Base-by-base conservation (phyloP, 2,797 vertebrate species). In the Notoglanidium macrostoma region DNA sequence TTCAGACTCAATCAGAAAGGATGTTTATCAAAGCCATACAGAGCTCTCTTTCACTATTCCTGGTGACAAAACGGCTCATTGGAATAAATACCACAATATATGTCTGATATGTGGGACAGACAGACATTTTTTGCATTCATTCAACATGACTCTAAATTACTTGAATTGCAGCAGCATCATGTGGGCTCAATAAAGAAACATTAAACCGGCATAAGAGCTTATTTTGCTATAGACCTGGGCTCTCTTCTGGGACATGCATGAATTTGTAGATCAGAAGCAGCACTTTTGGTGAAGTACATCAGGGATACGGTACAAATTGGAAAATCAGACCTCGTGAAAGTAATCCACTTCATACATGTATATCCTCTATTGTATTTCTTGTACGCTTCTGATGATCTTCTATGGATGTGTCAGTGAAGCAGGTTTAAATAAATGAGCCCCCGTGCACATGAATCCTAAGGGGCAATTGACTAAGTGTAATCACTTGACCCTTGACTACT, bases 61-160 rank as follows among this genome's bases (percentile, higher is more conserved):
- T 70, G 82, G 85, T 87, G 89, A 89, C 87, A 92, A 12, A 87
- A 84, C 83, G 82, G 78, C 85, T 35, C 86, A 78, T 72, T 85
- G 90, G 92, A 93, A 93, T 86, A 92, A 92, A 93, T 88, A 32
- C 57, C 67, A 86, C 74, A 88, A 85, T 57, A 29, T 51, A 57
- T 54, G 35, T 84, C 51, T 85, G 80, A 70, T 26, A 85, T 84
- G 35, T 84, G 76, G 46, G 68, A 63, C n/a, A 51, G 55, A 68
- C 85, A 88, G 73, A 85, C 49, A 78, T 80, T 87, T 29, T 3
- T 12, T 35, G 78, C 35, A 68, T 59, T 74, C 19, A 87, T 59
- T 74, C n/a, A 87, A 8, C 7, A 73, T 49, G 19, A 68, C 79
- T 76, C 21, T 77, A 70, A 72, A 86, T 70, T 46, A 49, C 65